These are phyloP conservation scores for Solenopsis fugax DNA, from an alignment of 1,140 invertebrate species.

Conservation along the genomic window DNA sequence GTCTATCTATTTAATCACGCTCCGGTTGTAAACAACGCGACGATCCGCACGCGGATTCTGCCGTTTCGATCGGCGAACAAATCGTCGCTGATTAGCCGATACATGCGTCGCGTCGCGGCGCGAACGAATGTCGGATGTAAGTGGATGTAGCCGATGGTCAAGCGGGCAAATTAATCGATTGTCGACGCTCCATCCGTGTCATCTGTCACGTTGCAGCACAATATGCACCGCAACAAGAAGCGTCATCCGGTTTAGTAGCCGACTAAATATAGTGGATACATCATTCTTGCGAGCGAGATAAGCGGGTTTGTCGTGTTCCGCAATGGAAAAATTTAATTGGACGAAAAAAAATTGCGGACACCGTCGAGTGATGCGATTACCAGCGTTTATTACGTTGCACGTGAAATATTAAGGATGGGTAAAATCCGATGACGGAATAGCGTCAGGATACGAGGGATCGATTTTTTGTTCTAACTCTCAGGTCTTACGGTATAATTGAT, in stretches of 20 bases:
- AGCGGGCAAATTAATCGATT: conserved; percentile 61
- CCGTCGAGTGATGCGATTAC: not conserved
- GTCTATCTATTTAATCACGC: conserved; percentile 41
- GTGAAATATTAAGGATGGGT: not conserved
- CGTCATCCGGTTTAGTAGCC: conserved; percentile 19
- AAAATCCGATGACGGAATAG: not conserved
- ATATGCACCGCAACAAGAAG: conserved; percentile 42
- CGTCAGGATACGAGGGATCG: not conserved
- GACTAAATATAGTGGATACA: conserved; percentile 29
- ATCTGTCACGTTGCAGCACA: conserved; percentile 36
- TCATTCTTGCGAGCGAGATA: conserved; percentile 15
- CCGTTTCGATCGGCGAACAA: conserved; percentile 36
- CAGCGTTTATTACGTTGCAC: conserved; percentile 17
- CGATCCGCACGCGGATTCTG: conserved; percentile 12
- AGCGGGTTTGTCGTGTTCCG: not conserved
- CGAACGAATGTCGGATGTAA: conserved; percentile 46
- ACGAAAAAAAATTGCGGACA: not conserved
- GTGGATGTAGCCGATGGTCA: conserved; percentile 49
- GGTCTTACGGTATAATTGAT: conserved; percentile 10
- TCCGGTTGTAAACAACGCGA: conserved; percentile 37
- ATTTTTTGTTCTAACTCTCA: not conserved
- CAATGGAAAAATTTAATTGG: not conserved
- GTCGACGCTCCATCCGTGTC: conserved; percentile 53
- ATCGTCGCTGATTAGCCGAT: conserved; percentile 46
- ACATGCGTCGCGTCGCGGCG: conserved; percentile 4